Evolutionary conservation across 2,888 invertebrate genomes (phyloP), one percentile per base, ranked within the genome.

Genomic region (Hylaea fasciaria): DNA sequence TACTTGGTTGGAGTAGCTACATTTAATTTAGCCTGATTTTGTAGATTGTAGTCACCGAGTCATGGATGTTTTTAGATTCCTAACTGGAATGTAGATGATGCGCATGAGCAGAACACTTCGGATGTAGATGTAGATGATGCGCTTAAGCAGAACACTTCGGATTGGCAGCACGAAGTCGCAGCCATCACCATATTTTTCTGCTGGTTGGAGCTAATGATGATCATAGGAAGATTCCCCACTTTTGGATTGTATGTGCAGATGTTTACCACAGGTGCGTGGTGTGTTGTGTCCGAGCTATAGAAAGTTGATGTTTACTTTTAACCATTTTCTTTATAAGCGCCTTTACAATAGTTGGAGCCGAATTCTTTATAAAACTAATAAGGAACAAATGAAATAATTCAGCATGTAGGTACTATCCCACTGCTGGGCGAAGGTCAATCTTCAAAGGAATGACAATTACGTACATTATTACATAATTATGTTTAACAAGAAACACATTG

Each of bases 241-340:
- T 97, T 97, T 72, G 97, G 97, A 0, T 89, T 97, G 2, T 97
- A 97, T 78, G 95, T 97, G 17, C 97, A 97, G 87, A 97, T 97
- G 96, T 97, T 97, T 81, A 96, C 96, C 0, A 96, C 95, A 74
- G 95, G 94, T 94, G 3, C 22, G 22, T 22, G 22, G 2, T 22
- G 22, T 5, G 22, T 41, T 22, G 50, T 57, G 8, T 14, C 10
- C 9, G 16, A 48, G 12, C 17, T 46, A 14, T 49, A 55, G 22
- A 14, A 37, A 37, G 12, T 13, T 12, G 12, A n/a, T 8, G 12
- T 59, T 22, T 39, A 39, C 28, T 14, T 40, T 35, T 22, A 5
- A 22, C 22, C 22, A 22, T 2, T 22, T 22, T 22, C 22, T 22
- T 3, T 22, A 2, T 2, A 22, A 22, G 22, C 22, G 22, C 2